phyloP scores from a whole-genome alignment of 2,113 vertebrate genomes.

The Aegotheles bennettii region DNA sequence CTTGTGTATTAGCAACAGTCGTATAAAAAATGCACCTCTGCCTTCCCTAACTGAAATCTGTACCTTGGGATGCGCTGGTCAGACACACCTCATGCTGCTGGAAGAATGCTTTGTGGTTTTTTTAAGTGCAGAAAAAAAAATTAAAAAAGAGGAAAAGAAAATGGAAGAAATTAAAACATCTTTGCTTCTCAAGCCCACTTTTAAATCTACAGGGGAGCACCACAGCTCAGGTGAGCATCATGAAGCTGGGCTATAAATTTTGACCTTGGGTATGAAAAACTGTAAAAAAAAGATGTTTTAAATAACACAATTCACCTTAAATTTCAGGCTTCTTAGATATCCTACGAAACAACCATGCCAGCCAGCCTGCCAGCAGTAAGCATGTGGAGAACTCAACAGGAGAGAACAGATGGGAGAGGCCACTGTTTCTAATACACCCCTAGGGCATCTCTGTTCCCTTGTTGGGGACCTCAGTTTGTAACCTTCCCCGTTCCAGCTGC shows the following conservation, averaged over 20 bases:
- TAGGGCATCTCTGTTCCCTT: background rate
- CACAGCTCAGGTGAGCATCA: background rate
- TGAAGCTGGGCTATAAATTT: background rate
- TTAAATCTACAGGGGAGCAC: background rate
- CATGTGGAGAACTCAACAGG: background rate
- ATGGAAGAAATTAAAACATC: background rate
- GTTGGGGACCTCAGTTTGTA: background rate
- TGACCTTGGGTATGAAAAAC: background rate
- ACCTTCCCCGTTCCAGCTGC: background rate
- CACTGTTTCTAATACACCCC: background rate
- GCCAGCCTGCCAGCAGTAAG: background rate
- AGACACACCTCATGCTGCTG: background rate
- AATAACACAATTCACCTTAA: background rate
- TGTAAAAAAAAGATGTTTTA: background rate
- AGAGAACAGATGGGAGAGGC: constrained; percentile 1
- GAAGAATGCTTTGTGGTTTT: background rate
- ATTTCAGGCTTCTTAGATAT: background rate
- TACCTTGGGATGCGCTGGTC: background rate
- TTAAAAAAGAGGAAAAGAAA: background rate
- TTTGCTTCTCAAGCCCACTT: background rate
- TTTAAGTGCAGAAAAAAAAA: background rate
- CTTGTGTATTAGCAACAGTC: background rate
- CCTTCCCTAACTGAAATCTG: background rate
- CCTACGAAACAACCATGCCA: background rate
- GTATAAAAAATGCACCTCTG: background rate